phyloP scores from a whole-genome alignment of 1,140 invertebrate genomes.

The Drosophila kepulauana region DNA sequence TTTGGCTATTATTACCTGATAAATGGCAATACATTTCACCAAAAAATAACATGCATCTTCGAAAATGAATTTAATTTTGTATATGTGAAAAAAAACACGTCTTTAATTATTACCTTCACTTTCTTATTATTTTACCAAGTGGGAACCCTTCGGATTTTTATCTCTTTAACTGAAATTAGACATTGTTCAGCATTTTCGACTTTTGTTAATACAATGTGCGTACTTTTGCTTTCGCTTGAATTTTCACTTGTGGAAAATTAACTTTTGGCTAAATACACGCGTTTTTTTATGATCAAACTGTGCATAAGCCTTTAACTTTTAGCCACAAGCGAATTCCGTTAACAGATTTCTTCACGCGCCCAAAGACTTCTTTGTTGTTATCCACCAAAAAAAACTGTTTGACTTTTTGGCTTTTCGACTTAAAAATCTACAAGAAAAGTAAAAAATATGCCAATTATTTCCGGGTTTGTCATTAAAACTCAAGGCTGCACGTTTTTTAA shows the following conservation, averaged over 20 bases:
- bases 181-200: not conserved
- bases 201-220: not conserved
- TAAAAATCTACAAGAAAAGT: slow-evolving; percentile 32
- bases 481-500: slow-evolving; percentile 70
- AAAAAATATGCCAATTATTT: slow-evolving; percentile 32
- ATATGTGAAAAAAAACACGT: too few relatives aligned
- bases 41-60: too few relatives aligned
- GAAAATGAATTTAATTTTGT: too few relatives aligned
- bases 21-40: too few relatives aligned
- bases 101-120: too few relatives aligned
- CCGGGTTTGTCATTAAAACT: slow-evolving; percentile 18
- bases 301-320: slow-evolving; percentile 41
- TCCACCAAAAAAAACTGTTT: slow-evolving; percentile 48
- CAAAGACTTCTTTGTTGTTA: slow-evolving; percentile 23
- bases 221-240: slow-evolving; percentile 16
- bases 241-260: slow-evolving; percentile 43
- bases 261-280: slow-evolving; percentile 40
- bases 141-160: not conserved
- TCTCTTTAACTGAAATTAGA: not conserved
- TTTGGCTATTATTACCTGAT: too few relatives aligned
- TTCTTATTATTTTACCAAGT: not conserved
- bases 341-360: slow-evolving; percentile 32
- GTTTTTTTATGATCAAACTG: slow-evolving; percentile 31
- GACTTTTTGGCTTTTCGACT: slow-evolving; percentile 81
- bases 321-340: slow-evolving; percentile 30